Conservation (phyloP, 2,113 vertebrate genomes). For the Melanerpes aurifrons region DNA sequence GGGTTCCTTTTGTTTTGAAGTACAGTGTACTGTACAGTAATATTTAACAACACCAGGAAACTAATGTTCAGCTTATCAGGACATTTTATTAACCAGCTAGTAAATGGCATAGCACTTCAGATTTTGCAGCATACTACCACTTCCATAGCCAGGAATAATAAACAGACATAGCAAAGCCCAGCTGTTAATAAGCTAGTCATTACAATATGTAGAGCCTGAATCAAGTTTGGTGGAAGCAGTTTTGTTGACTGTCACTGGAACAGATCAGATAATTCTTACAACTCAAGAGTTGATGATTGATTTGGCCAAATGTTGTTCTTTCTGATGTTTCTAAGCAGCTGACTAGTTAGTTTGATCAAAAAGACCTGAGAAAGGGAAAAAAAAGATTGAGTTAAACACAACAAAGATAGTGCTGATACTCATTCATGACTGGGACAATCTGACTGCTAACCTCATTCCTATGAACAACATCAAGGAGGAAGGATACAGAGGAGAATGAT, state of each 20-base stretch:
- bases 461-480: neutral
- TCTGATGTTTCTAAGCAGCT: conserved; percentile 6
- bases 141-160: neutral
- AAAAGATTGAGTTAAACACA: neutral
- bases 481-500: neutral
- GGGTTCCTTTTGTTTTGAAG: neutral
- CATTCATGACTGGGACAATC: neutral
- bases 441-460: neutral
- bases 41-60: neutral
- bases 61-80: neutral
- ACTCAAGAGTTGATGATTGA: neutral
- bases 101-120: neutral
- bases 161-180: neutral
- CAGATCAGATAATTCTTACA: neutral
- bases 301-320: conserved; percentile 18
- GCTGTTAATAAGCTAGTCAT: neutral
- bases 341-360: neutral
- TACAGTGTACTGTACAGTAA: neutral
- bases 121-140: neutral
- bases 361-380: conserved; percentile 36
- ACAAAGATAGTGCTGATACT: neutral
- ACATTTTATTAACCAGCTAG: neutral
- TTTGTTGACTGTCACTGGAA: neutral
- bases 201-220: neutral
- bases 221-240: neutral